phyloP scores from a whole-genome alignment of 2,888 invertebrate genomes.

The Cephus runcator region DNA sequence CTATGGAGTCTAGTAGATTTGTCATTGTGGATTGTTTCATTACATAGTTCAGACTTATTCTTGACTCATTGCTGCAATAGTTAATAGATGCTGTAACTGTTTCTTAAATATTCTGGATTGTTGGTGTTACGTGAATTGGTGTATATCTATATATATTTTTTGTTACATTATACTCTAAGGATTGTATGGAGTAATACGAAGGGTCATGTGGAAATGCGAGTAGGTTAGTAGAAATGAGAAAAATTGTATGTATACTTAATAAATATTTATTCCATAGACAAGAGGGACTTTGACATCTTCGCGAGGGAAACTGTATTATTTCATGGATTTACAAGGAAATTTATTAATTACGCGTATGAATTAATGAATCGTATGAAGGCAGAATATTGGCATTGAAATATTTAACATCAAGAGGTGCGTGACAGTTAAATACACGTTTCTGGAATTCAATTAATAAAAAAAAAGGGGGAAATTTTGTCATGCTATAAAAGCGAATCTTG shows the following conservation, averaged over 20 bases:
- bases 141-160: not conserved
- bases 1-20: not conserved
- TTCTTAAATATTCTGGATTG: not conserved
- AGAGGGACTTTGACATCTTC: not conserved
- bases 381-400: not conserved
- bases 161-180: no score
- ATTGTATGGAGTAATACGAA: not conserved
- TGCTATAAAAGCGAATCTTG: not conserved
- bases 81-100: not conserved
- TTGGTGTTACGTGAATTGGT: not conserved
- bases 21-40: not conserved
- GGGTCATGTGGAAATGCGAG: not conserved
- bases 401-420: not conserved
- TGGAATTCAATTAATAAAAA: not conserved
- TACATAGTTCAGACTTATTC: not conserved
- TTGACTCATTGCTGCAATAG: not conserved
- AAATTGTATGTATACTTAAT: not conserved
- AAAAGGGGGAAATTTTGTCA: not conserved
- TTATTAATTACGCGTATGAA: not conserved
- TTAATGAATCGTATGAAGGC: not conserved
- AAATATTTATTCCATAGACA: constrained; percentile 14
- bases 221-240: not conserved
- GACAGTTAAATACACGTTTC: not conserved
- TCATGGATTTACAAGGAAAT: not conserved
- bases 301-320: not conserved